These are phyloP conservation scores for Pollenia amentaria DNA, from an alignment of 2,888 invertebrate species.

Conservation along the genomic window DNA sequence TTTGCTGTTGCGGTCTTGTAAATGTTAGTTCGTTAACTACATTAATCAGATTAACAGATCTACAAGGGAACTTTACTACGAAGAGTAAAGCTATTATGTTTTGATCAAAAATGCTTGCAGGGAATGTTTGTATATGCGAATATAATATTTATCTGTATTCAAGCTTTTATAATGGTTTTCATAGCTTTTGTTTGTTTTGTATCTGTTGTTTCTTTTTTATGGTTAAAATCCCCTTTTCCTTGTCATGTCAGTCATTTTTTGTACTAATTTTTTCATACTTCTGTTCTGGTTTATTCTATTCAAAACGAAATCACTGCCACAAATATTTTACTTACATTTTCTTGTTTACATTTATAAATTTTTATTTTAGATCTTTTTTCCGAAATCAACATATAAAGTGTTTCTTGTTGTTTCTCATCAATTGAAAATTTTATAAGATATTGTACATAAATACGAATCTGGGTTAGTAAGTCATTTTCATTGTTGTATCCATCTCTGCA, in stretches of 20 bases:
- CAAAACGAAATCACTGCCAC: conserved; percentile 63
- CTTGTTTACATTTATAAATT: conserved; percentile 4
- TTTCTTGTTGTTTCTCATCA: conserved; percentile 23
- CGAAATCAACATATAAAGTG: conserved; percentile 42
- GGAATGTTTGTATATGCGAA: neutral
- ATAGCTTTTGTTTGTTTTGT: conserved; percentile 22
- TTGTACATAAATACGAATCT: conserved; percentile 27
- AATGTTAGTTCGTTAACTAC: too few species aligned
- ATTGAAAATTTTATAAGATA: conserved; percentile 29
- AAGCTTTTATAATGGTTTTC: neutral
- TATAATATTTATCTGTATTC: neutral
- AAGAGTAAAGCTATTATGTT: too few species aligned
- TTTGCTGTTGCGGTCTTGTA: too few species aligned
- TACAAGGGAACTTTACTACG: too few species aligned
- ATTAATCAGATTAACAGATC: too few species aligned
- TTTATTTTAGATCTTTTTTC: neutral
- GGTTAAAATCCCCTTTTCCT: conserved; percentile 9
- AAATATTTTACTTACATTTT: conserved; percentile 47
- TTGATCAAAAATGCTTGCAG: neutral
- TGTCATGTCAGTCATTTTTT: conserved; percentile 51
- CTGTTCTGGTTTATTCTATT: conserved; percentile 41
- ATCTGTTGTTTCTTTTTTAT: conserved; percentile 23
- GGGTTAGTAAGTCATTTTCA: conserved; percentile 46
- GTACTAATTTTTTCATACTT: conserved; percentile 44
- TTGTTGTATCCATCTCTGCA: conserved; percentile 4